Evolutionary conservation across 2,797 vertebrate species (phyloP), one percentile per base, ranked within the genome.

Genomic region (Picus viridis): DNA sequence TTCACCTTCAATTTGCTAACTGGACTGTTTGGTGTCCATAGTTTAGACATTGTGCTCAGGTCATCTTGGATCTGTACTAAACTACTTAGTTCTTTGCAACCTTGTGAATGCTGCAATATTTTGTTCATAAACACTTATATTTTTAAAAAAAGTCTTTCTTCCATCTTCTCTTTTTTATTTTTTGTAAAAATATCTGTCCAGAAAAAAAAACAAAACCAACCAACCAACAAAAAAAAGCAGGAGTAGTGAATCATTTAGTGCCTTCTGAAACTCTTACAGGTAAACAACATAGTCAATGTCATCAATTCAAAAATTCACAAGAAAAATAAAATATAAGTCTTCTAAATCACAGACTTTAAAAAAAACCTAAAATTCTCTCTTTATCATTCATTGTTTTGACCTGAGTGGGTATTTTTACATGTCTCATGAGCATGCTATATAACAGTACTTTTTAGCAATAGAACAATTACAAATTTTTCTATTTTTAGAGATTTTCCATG

Each of bases 381-480:
- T 64, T 69, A 24, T 27, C 27, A 11, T 47, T 86, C 23, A 62
- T 83, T 94, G 19, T 83, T 97, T 88, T 94, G 39, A 61, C 27
- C 56, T 32, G 8, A 81, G 22, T 30, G 23, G 6, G 5, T 16
- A 80, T 49, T 95, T 94, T 88, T 89, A 70, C 62, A 68, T 87
- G 30, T 14, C 19, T 86, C 14, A 63, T 56, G 9, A 88, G n/a
- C 61, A 14, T 64, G 16, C 27, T 70, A 2, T 43, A 73, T 49
- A 89, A 59, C 15, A 26, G 12, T 20, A 49, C 6, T 24, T 87
- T 83, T 75, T 65, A 84, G 16, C 16, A 78, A 39, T 41, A 83
- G 30, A 83, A 78, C 6, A 68, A 10, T 5, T 76, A 39, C 8
- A 43, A 20, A 53, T 59, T 91, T 91, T 89, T 80, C 12, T 81